Evolutionary conservation across 2,888 invertebrate genomes (phyloP).

Genomic region (Callinectes sapidus): DNA sequence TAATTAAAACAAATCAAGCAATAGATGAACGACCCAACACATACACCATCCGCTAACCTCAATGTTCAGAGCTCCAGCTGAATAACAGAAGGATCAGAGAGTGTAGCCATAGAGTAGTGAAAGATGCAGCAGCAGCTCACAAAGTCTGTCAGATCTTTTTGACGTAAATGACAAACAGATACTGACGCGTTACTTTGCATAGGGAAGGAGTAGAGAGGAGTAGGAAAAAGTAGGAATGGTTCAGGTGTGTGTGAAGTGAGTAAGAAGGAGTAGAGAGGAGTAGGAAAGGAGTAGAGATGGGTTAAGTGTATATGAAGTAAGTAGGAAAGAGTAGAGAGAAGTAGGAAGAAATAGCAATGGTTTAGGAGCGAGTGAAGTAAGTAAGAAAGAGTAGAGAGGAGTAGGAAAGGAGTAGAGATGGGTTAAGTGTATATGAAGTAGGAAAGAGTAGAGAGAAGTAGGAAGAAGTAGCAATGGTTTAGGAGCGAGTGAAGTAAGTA

Average conservation of each 20-base stretch:
- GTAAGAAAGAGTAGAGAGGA: neutral
- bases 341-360: neutral
- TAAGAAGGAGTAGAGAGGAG: neutral
- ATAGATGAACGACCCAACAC: neutral
- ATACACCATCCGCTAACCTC: neutral
- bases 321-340: neutral
- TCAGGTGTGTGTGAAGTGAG: neutral
- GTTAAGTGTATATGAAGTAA: neutral
- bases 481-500: neutral
- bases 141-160: neutral
- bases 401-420: too few species aligned
- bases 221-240: neutral
- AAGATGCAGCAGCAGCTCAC: neutral
- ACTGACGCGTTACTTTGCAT: neutral
- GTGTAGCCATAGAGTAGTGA: neutral
- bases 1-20: neutral
- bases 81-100: neutral
- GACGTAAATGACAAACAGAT: neutral
- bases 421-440: neutral
- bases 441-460: neutral
- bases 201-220: neutral
- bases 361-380: neutral
- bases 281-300: neutral
- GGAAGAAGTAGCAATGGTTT: neutral
- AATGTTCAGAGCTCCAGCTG: neutral